Evolutionary conservation across 2,888 invertebrate species (phyloP), one percentile per base, ranked within the genome.

Genomic region (Bellardia pandia): DNA sequence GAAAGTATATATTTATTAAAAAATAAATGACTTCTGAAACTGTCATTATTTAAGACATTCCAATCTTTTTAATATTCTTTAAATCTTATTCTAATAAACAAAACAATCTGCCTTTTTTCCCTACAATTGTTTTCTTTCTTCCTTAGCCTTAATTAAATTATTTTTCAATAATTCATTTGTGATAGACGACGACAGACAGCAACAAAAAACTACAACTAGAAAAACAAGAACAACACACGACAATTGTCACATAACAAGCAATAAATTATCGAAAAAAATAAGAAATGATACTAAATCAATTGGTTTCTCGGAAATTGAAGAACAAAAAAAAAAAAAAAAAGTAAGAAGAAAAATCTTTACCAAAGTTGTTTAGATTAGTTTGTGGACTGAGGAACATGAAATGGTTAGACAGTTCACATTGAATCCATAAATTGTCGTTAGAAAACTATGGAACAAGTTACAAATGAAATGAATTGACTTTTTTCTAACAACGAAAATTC

Each of bases 141-240:
- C 14, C 14, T 14, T 16, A 30, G 33, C 1, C 68, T 16, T 56
- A 56, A 72, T 72, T 42, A 56, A 37, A 42, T 56, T 42, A 58
- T 56, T 56, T 40, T 48, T 56, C 40, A 40, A 72, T 33, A 71
- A 53, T 16, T 72, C 23, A 58, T 40, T 37, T 76, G 48, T 75
- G 62, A 64, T 40, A 30, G 30, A 42, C 51, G 40, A 9, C 3
- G 40, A 16, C 56, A 7, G 11, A 30, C 40, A 51, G 13, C 33
- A 60, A 6, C 13, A 64, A 53, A 6, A 40, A 11, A 11, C 11
- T 0, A 60, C 5, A 64, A 37, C 76, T 64, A 3, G 51, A 76
- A 40, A 76, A 77, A 66, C 66, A 72, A 64, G 53, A 66, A 77
- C 53, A 77, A 72, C 80, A 80, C 72, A 79, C 60, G 79, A 79